Conservation (phyloP, 2,797 vertebrate genomes). For the Fundulus diaphanus region DNA sequence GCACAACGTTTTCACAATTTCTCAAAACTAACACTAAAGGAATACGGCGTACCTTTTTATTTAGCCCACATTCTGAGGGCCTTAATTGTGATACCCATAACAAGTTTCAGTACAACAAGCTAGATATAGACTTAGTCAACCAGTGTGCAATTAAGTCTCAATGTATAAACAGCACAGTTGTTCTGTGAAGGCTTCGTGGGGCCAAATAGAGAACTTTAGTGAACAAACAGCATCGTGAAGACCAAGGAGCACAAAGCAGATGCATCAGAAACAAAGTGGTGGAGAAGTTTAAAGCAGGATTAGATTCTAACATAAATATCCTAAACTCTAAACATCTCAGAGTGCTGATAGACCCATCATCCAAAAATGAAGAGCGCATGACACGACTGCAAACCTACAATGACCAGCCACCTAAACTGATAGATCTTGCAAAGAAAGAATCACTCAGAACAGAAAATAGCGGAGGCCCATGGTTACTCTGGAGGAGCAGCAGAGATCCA, state of each 20-base stretch:
- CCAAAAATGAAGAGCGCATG: background rate
- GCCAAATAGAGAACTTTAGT: background rate
- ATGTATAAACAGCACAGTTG: background rate
- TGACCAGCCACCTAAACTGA: background rate
- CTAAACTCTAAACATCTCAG: background rate
- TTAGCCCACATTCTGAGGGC: background rate
- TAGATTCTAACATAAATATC: background rate
- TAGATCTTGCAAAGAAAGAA: background rate
- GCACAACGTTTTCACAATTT: too few relatives aligned
- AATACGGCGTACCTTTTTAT: background rate
- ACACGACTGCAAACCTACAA: background rate
- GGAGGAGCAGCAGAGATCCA: background rate
- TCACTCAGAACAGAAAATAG: background rate
- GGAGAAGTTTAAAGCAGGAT: background rate
- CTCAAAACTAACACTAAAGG: background rate
- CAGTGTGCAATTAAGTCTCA: background rate
- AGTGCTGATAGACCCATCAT: background rate
- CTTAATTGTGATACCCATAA: background rate
- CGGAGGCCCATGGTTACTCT: background rate
- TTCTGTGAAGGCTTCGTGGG: background rate
- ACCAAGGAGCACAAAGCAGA: background rate
- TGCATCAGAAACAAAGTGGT: background rate
- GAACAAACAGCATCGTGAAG: background rate
- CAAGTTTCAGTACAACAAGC: background rate
- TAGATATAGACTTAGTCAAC: background rate